phyloP scores from a whole-genome alignment of 2,797 vertebrate genomes.

The Thamnophis elegans region DNA sequence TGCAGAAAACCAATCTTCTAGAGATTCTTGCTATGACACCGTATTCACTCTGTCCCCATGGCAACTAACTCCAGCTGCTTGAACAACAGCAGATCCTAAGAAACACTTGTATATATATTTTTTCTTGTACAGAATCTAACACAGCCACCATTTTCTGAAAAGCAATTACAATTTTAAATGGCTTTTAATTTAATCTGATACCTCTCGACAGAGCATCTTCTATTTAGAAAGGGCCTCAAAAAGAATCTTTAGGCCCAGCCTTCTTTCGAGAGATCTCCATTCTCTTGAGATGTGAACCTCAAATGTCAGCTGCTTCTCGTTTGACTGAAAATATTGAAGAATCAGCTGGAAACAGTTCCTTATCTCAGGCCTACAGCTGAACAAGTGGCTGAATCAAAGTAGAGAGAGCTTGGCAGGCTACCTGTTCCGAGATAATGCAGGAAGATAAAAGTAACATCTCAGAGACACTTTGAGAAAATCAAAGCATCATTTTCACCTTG shows the following conservation, averaged over 20 bases:
- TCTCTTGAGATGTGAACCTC: background rate
- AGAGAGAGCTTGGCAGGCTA: background rate
- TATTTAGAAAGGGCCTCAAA: background rate
- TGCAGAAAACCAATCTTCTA: slow-evolving; percentile 3
- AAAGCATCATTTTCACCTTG: background rate
- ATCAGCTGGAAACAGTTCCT: background rate
- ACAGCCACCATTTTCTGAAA: background rate
- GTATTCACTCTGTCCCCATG: slow-evolving; percentile 1
- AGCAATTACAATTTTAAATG: background rate
- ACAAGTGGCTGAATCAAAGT: background rate
- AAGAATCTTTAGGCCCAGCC: background rate
- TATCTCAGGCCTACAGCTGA: background rate
- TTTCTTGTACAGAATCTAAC: background rate
- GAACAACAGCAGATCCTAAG: background rate
- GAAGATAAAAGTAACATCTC: background rate
- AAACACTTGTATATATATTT: background rate
- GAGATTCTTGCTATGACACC: background rate
- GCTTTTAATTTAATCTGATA: background rate
- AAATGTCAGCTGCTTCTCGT: background rate
- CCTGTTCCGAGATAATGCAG: background rate
- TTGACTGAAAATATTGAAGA: background rate
- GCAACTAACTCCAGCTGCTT: background rate
- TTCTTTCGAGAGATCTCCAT: background rate
- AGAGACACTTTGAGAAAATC: background rate
- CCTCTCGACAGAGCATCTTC: background rate